phyloP scores from a whole-genome alignment of 2,113 vertebrate genomes.

The Tragelaphus strepsiceros region DNA sequence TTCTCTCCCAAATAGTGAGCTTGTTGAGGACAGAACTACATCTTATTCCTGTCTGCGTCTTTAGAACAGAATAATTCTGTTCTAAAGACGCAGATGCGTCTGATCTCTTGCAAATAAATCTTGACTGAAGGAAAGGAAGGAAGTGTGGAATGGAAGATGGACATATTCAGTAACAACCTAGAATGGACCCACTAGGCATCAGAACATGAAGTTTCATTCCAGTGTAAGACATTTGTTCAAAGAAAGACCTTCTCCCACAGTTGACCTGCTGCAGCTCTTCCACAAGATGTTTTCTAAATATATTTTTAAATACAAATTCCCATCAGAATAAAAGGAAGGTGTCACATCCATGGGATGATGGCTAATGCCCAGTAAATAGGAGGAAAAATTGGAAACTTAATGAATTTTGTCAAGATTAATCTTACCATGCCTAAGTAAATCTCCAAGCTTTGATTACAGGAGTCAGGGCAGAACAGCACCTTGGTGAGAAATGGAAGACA shows the following conservation, averaged over 20 bases:
- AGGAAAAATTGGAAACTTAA: background rate
- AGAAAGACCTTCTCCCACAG: background rate
- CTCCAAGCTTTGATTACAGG: constrained; percentile 41
- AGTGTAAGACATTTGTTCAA: background rate
- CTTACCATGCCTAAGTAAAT: constrained; percentile 37
- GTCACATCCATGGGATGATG: background rate
- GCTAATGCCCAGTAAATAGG: background rate
- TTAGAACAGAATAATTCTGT: background rate
- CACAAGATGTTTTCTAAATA: constrained; percentile 17
- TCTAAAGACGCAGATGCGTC: background rate
- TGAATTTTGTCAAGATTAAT: constrained; percentile 49
- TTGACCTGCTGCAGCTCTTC: background rate
- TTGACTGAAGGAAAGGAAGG: background rate
- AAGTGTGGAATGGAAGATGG: background rate
- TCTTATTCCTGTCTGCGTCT: background rate
- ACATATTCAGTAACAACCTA: background rate
- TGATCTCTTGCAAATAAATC: background rate
- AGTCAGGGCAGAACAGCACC: constrained; percentile 8
- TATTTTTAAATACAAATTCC: constrained; percentile 7
- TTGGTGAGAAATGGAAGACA: constrained; percentile 41
- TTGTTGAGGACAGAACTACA: background rate
- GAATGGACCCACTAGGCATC: background rate
- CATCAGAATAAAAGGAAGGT: background rate
- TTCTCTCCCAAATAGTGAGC: background rate
- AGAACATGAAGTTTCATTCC: background rate